Evolutionary conservation across 2,797 vertebrate genomes (phyloP), one percentile per base, ranked within the genome.

Genomic region (Glyptemys insculpta): DNA sequence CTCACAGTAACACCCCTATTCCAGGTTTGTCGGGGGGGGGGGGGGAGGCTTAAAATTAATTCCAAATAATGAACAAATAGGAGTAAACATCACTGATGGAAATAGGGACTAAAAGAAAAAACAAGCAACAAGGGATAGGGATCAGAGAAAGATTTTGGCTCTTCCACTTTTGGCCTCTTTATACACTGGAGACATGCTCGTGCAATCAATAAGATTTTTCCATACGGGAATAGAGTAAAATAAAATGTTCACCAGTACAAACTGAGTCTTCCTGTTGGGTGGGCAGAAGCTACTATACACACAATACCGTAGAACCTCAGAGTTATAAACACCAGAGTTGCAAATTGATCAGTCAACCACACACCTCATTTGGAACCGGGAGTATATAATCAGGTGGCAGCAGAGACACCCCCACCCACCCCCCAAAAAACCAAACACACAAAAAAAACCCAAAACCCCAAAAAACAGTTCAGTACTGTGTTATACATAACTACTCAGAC

Each of bases 1-100:
- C 27, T 81, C 0, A 53, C 1, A 0, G 47, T 18, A 34, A 14
- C 56, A 57, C 31, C 9, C 4, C 6, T 74, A 9, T 14, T 92
- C 81, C 72, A 34, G 8, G 6, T 68, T 84, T 21, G 8, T 49
- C n/a, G 49, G 53, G 65, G 74, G 8, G 5, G 18, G 3, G 62
- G 83, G 29, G 31, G 31, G 5, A 41, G 41, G 1, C 34, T 68
- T n/a, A 47, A 47, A 6, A 74, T 37, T 44, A 21, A 72, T 74
- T 74, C 7, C 15, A 76, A 76, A 76, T 41, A 44, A 19, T 23
- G 68, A 47, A 76, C 16, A n/a, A 76, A 76, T 41, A 37, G 37
- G 12, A 47, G 41, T 47, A 47, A 15, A 29, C 41, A 76, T 47
- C 27, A 82, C 37, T 41, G 44, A 78, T 21, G 2, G 79, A 44